Base-by-base conservation (phyloP, 2,888 invertebrate species). In the Synergus itoensis region DNA sequence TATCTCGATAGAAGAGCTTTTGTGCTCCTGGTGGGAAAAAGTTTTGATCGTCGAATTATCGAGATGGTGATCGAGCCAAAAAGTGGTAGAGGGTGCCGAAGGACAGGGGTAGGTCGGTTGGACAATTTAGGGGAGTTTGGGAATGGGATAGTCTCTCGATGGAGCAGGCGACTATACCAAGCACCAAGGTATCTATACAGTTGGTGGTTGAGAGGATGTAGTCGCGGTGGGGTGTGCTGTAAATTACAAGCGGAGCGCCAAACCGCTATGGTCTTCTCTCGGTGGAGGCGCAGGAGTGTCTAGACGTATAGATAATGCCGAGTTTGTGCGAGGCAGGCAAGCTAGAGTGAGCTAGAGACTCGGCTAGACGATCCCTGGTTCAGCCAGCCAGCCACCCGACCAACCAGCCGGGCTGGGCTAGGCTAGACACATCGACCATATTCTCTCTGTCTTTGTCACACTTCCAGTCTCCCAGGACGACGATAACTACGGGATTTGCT, bases 201-300 rank as follows among this genome's bases (percentile, higher is more conserved):
- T 83, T 80, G 82, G 81, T 77, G 81, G 83, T 77, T 79, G 84
- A 81, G 88, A 84, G 84, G 88, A 86, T 87, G 86, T 86, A 87
- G 89, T 87, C 87, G 84, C 85, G 86, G 85, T 84, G 83, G 88
- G 86, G 85, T 78, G 84, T 83, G 85, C 89, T 89, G 89, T 89
- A 89, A 89, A 89, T 89, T 89, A 89, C 89, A 87, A 89, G 86
- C 86, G 87, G 87, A 87, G 87, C 85, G 87, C 88, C 88, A 87
- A 88, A 87, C 87, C 87, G 85, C 89, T 88, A 84, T 86, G 87
- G 88, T 88, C 86, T 87, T 85, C 83, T 84, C 88, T 87, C 84
- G 84, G 85, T 86, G 87, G 43, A 69, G 67, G 89, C 85, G 86
- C 88, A 87, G 85, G 89, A 87, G 86, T 88, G 89, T 89, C 89